Percentiles rank a stretch among this genome's conserved stretches.
Conservation (phyloP, 1,140 invertebrate genomes). For the Apis florea region DNA sequence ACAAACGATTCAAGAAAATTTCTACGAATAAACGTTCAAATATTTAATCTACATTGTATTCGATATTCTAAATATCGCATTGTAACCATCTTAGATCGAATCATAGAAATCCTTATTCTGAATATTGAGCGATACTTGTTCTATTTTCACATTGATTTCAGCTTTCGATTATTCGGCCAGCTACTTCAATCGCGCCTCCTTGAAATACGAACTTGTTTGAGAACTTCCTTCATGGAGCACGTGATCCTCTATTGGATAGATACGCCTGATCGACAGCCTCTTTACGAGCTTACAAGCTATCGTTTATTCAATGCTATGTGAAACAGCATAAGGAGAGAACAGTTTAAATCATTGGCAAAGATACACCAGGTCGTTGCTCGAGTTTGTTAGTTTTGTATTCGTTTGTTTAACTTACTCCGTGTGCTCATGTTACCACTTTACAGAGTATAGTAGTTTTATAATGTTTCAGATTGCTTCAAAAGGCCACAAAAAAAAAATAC, state of each 20-base stretch:
- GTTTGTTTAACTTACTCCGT: slow-evolving; percentile 1
- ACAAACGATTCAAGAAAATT: neutral
- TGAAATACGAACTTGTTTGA: slow-evolving; percentile 93
- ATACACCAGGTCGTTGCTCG: neutral
- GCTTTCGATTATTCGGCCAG: slow-evolving; percentile 96
- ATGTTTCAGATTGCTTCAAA: neutral
- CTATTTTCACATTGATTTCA: slow-evolving; percentile 77
- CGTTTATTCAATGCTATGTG: slow-evolving; percentile 78
- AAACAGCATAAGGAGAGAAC: slow-evolving; percentile 53
- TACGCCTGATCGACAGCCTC: slow-evolving; percentile 85
- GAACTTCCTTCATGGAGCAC: slow-evolving; percentile 90
- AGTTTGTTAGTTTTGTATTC: slow-evolving; percentile 16
- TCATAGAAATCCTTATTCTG: neutral
- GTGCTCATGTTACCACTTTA: too few species aligned
- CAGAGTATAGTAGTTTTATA: neutral
- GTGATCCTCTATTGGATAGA: slow-evolving; percentile 94
- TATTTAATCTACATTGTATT: neutral
- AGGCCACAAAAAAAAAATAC: too few species aligned
- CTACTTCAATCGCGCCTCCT: slow-evolving; percentile 94
- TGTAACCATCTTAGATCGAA: neutral
- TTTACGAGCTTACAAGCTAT: slow-evolving; percentile 82
- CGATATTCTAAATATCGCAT: neutral
- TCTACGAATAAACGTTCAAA: too few species aligned
- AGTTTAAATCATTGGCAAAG: neutral
- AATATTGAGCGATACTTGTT: neutral